Evolutionary conservation across 2,888 invertebrate species (phyloP).

Genomic region (Oegoconia quadripuncta): DNA sequence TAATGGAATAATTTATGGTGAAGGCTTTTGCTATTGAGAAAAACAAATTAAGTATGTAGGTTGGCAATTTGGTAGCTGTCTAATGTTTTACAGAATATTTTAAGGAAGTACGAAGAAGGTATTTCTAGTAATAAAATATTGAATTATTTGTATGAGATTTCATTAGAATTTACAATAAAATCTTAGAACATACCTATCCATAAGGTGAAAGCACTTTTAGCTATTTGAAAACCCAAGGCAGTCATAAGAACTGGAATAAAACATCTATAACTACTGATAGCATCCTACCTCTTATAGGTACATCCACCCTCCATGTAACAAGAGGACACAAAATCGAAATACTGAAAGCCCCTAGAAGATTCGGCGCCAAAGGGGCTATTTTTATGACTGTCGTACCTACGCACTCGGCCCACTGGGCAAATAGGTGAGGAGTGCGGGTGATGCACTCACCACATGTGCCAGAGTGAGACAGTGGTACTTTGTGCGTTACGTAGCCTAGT

Average conservation of each 20-base stretch:
- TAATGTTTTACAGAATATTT: too few relatives aligned
- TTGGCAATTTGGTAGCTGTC: too few relatives aligned
- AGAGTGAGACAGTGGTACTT: slow-evolving; percentile 66
- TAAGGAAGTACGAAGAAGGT: too few relatives aligned
- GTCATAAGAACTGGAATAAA: slow-evolving; percentile 14
- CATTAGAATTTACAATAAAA: too few relatives aligned
- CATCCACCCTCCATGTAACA: slow-evolving; percentile 58
- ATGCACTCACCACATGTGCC: slow-evolving; percentile 61
- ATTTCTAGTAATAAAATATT: too few relatives aligned
- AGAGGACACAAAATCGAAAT: slow-evolving; percentile 72
- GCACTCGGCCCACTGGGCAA: slow-evolving; percentile 74
- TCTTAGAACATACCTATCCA: too few relatives aligned
- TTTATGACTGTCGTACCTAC: slow-evolving; percentile 78
- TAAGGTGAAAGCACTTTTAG: neutral
- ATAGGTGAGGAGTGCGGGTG: slow-evolving; percentile 60
- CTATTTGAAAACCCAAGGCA: slow-evolving; percentile 7
- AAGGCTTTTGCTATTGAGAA: too few relatives aligned
- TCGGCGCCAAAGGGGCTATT: slow-evolving; percentile 78
- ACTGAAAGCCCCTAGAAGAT: slow-evolving; percentile 69
- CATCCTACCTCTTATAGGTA: slow-evolving; percentile 31
- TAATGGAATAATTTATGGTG: neutral
- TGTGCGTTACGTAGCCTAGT: slow-evolving; percentile 71
- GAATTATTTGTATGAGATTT: too few relatives aligned
- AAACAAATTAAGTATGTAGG: too few relatives aligned
- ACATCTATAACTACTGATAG: slow-evolving; percentile 54